Percentiles rank a stretch among this genome's conserved stretches.
These are phyloP conservation scores for Mastomys coucha DNA, from an alignment of 2,113 vertebrate species.

Conservation along the genomic window DNA sequence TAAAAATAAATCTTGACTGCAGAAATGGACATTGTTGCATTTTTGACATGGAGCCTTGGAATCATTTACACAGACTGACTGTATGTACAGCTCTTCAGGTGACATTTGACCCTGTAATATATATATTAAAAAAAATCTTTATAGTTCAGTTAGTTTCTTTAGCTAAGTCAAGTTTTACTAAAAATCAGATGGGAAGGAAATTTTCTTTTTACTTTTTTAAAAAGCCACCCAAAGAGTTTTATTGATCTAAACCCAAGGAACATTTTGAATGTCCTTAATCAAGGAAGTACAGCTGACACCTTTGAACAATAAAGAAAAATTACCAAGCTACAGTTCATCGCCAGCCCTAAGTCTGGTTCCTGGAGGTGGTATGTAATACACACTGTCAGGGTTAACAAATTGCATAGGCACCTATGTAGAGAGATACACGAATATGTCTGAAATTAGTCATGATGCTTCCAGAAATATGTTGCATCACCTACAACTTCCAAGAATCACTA, in stretches of 20 bases:
- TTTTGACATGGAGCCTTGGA: neutral
- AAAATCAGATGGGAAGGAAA: neutral
- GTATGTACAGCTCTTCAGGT: conserved; percentile 56
- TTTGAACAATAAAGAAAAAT: neutral
- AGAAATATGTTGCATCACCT: neutral
- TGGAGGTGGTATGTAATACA: neutral
- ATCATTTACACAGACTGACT: conserved; percentile 61
- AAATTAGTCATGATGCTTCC: neutral
- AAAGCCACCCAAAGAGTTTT: neutral
- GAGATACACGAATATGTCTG: neutral
- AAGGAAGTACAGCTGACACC: neutral
- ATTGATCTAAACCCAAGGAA: conserved; percentile 19
- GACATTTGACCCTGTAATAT: conserved; percentile 70
- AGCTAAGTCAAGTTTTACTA: conserved; percentile 55
- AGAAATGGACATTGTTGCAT: conserved; percentile 62
- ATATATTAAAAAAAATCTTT: conserved; percentile 61
- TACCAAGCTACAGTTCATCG: neutral
- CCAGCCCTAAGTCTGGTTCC: neutral
- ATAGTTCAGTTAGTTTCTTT: conserved; percentile 2
- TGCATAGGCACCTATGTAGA: neutral
- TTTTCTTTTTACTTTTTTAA: conserved; percentile 23
- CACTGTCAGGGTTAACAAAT: neutral
- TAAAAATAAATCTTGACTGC: conserved; percentile 55
- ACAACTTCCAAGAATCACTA: neutral
- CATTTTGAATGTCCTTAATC: neutral